Conservation (phyloP, 2,797 vertebrate species). For the Antennarius maculatus region DNA sequence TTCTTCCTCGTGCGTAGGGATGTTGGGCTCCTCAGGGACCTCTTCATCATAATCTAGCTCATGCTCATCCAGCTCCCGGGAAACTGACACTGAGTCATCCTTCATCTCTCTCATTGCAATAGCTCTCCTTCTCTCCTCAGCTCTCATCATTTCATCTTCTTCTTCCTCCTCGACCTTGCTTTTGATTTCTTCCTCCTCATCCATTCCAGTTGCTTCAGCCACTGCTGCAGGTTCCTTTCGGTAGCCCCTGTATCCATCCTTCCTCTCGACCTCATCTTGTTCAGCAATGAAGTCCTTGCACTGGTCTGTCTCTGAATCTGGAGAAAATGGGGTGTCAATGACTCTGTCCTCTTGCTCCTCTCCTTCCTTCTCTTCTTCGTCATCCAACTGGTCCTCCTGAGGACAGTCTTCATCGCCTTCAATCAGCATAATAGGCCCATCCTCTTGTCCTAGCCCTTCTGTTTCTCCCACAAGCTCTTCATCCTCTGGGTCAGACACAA, state of each 20-base stretch:
- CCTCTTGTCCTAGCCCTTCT: slow-evolving; percentile 63
- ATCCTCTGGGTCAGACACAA: slow-evolving; percentile 79
- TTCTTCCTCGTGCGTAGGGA: slow-evolving; percentile 81
- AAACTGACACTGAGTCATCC: slow-evolving; percentile 91
- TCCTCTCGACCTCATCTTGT: slow-evolving; percentile 67
- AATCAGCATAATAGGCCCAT: slow-evolving; percentile 74
- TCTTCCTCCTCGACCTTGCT: slow-evolving; percentile 78
- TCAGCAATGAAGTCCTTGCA: slow-evolving; percentile 62
- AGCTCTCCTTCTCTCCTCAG: slow-evolving; percentile 64
- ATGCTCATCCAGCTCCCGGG: slow-evolving; percentile 94
- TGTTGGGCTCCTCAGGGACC: slow-evolving; percentile 90
- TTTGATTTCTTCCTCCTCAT: slow-evolving; percentile 77
- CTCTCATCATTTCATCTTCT: slow-evolving; percentile 50
- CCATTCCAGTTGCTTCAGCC: slow-evolving; percentile 51
- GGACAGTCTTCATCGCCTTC: slow-evolving; percentile 61
- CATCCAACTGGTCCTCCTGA: slow-evolving; percentile 27
- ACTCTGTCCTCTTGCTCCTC: slow-evolving; percentile 73
- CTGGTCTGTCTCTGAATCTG: slow-evolving; percentile 84
- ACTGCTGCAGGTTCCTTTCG: slow-evolving; percentile 16
- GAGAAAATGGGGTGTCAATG: slow-evolving; percentile 84
- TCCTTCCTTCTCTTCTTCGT: slow-evolving; percentile 40
- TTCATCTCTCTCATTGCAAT: slow-evolving; percentile 84
- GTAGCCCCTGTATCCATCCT: slow-evolving; percentile 32
- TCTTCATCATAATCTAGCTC: slow-evolving; percentile 98
- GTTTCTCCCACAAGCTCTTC: slow-evolving; percentile 68